phyloP scores from a whole-genome alignment of 2,113 vertebrate genomes.

The Cinclus mexicanus region DNA sequence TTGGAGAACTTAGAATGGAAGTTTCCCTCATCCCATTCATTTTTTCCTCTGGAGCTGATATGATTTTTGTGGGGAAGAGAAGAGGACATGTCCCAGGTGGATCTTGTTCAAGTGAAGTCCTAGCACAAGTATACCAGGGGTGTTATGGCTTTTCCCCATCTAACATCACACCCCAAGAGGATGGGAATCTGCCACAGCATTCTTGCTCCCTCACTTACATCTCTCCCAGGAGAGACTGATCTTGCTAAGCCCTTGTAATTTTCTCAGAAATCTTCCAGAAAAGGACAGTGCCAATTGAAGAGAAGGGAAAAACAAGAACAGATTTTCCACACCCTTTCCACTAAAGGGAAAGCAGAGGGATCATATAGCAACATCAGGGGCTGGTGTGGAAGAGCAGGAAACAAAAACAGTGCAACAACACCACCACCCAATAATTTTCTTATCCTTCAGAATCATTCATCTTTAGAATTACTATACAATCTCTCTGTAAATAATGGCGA shows the following conservation, averaged over 20 bases:
- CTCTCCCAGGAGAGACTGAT: not conserved
- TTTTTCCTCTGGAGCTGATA: not conserved
- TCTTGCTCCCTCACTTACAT: not conserved
- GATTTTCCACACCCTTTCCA: not conserved
- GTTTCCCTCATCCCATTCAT: not conserved
- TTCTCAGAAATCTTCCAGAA: not conserved
- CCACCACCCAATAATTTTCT: not conserved
- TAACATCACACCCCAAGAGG: not conserved
- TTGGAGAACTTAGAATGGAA: not conserved
- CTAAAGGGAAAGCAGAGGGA: not conserved
- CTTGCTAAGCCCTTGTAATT: not conserved
- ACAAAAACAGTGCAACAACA: not conserved
- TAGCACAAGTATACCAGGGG: not conserved
- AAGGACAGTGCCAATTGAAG: not conserved
- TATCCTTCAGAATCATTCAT: not conserved
- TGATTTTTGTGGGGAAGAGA: fast-evolving
- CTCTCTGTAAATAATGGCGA: not conserved
- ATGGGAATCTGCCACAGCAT: not conserved
- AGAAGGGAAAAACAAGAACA: not conserved
- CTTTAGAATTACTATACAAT: not conserved
- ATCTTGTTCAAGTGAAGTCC: not conserved
- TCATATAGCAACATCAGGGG: not conserved
- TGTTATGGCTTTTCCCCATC: not conserved
- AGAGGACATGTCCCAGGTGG: fast-evolving
- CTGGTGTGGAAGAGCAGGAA: not conserved